Evolutionary conservation across 1,140 invertebrate species (phyloP).

Genomic region (Limonius californicus): DNA sequence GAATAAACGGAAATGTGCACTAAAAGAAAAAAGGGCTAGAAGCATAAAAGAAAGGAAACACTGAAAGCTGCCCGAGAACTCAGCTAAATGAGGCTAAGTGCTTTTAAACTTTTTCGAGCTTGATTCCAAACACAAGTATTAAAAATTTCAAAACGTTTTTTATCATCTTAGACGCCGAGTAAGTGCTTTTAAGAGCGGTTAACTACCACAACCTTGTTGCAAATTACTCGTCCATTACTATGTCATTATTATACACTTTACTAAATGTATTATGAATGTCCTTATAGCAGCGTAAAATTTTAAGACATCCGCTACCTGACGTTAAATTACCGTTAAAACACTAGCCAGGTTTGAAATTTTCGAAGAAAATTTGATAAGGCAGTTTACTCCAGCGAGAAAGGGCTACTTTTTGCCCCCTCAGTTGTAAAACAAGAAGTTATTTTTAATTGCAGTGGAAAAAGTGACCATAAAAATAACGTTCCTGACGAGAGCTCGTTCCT

Average conservation of each 20-base stretch:
- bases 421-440: no score
- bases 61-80: background rate
- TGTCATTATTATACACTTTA: constrained; percentile 9
- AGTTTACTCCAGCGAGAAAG: no score
- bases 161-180: constrained; percentile 7
- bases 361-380: no score
- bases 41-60: background rate
- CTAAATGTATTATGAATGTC: constrained; percentile 10
- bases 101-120: constrained; percentile 11
- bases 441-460: no score
- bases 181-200: constrained; percentile 10
- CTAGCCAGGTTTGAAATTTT: no score
- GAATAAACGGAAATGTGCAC: background rate
- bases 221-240: constrained; percentile 11
- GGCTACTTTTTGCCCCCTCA: no score
- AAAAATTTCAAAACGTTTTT: constrained; percentile 9
- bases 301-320: background rate
- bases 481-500: no score
- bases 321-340: background rate
- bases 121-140: constrained; percentile 9
- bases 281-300: constrained; percentile 8
- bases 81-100: constrained; percentile 7
- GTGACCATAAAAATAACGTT: no score
- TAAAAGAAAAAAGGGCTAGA: constrained; percentile 2
- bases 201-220: constrained; percentile 8